Evolutionary conservation across 2,113 vertebrate genomes (phyloP).

Genomic region (Falco punctatus): DNA sequence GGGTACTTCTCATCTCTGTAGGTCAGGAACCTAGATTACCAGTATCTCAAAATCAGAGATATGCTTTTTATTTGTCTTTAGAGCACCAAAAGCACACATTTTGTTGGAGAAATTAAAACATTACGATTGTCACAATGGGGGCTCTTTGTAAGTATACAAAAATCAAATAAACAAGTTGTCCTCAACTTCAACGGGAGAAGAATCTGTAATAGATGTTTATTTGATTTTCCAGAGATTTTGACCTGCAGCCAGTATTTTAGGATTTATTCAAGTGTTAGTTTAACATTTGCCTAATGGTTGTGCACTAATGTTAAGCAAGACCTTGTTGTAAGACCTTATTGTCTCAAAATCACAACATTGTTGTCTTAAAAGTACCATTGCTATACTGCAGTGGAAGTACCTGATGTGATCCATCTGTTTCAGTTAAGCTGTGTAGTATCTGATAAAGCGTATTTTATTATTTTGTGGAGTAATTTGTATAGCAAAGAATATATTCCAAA

Average conservation of each 20-base stretch:
- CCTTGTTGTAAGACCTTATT: background rate
- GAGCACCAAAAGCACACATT: background rate
- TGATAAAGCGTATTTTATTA: conserved; percentile 20
- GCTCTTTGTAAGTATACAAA: background rate
- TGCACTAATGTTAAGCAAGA: background rate
- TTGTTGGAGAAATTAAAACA: background rate
- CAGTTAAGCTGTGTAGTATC: background rate
- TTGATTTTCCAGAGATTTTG: background rate
- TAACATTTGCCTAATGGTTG: background rate
- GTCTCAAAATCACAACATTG: background rate
- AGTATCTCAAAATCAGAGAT: background rate
- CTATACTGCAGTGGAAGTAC: background rate
- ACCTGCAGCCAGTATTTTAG: background rate
- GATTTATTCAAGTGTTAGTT: background rate
- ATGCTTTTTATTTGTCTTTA: background rate
- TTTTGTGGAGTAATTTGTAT: conserved; percentile 15
- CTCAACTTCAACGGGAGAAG: background rate
- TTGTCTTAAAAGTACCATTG: background rate
- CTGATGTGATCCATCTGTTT: background rate
- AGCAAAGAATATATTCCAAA: background rate
- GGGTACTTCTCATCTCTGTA: background rate
- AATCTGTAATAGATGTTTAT: background rate
- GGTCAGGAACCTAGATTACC: background rate
- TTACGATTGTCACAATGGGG: background rate
- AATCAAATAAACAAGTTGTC: background rate